Conservation (phyloP, 2,113 vertebrate species). For the Gadus chalcogrammus region DNA sequence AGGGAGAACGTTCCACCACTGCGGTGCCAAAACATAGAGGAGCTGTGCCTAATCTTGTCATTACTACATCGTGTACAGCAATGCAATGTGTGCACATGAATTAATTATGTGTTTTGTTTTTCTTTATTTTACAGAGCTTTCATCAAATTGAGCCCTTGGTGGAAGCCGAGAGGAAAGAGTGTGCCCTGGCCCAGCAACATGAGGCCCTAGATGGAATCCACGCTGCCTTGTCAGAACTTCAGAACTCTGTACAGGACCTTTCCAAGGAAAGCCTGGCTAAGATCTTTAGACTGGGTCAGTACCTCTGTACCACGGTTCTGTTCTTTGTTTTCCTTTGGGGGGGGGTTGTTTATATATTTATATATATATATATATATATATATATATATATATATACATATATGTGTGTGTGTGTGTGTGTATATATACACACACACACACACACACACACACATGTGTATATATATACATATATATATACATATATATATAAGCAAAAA, state of each 20-base stretch:
- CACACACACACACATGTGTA: no score
- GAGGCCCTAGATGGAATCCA: slow-evolving; percentile 35
- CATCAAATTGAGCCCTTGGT: slow-evolving; percentile 28
- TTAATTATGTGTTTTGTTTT: background rate
- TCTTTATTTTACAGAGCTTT: slow-evolving; percentile 52
- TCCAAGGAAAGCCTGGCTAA: slow-evolving; percentile 55
- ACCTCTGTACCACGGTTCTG: background rate
- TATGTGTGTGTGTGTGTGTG: background rate
- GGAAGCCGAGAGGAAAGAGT: slow-evolving; percentile 7
- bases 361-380: no score
- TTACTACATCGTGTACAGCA: no score
- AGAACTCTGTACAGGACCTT: slow-evolving; percentile 48
- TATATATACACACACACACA: no score
- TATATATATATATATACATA: no score
- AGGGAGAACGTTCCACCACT: no score
- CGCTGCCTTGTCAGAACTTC: slow-evolving; percentile 49
- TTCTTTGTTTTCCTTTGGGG: background rate
- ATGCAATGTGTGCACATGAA: no score
- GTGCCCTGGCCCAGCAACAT: slow-evolving; percentile 34
- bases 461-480: no score
- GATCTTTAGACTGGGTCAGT: slow-evolving; percentile 58
- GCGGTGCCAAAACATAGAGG: no score
- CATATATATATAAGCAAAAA: no score
- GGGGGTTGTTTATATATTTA: no score
- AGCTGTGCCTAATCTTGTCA: no score